Base-by-base conservation (phyloP, 2,113 vertebrate species). In the Scomber colias region DNA sequence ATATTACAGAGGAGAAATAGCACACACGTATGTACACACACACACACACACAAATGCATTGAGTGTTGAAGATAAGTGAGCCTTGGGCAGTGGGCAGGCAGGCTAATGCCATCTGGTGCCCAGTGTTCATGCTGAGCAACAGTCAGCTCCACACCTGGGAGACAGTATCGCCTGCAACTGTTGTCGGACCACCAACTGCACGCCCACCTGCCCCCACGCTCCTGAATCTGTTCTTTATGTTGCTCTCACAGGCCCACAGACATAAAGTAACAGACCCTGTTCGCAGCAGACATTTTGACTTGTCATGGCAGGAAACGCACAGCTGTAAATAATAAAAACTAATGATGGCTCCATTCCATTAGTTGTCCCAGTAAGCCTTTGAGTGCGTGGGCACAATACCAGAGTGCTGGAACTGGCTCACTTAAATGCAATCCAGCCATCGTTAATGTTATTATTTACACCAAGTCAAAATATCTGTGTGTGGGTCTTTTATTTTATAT, bases 91-190 rank as follows among this genome's bases (percentile, higher is more conserved):
- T 40, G 73, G 57, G 77, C 75, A 74, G 75, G 62, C 54, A 30
- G 40, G 50, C 63, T 49, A 17, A 57, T 75, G 82, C 92, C 92
- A 92, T 92, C 90, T 94, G 93, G 83, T 88, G 80, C 70, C 85
- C 78, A 15, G 82, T 48, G 68, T 55, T 81, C 91, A 79, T 17
- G 87, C 92, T 92, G 92, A 59, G 92, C 80, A 77, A 45, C 84
- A 62, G 63, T 81, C 88, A 84, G 80, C 71, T 63, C 83, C 83
- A 90, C 92, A 93, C 90, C 93, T 93, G 90, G 86, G 88, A 80
- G 83, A 86, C 15, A 15, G 57, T 61, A 53, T 82, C 27, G 83
- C 90, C 87, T 83, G 80, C 79, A 88, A 90, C 86, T 69, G 85
- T 82, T 79, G 77, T 80, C 1, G 56, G 87, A 88, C 87, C 90